A percentile compares a stretch with the other conserved stretches of the same genome.
Conservation (phyloP, 64 coral and sea anemone genomes). For the Montipora cactus region DNA sequence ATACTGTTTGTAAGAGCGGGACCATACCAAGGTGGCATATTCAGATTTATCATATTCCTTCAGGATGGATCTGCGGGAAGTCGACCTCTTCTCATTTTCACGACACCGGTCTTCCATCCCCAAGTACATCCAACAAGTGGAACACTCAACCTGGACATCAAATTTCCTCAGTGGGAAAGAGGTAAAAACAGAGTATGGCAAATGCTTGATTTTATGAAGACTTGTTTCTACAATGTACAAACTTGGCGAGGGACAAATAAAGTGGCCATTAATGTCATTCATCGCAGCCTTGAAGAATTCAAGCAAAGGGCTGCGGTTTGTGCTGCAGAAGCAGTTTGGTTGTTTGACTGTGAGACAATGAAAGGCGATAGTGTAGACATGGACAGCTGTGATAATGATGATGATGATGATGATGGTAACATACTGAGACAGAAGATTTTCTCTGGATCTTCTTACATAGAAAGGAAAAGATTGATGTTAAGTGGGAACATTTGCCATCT, state of each 20-base stretch:
- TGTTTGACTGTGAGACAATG: conserved; percentile 47
- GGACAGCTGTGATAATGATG: neutral
- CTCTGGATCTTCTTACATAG: conserved; percentile 10
- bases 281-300: conserved; percentile 57
- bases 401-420: conserved; percentile 73
- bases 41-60: conserved; percentile 91
- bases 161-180: conserved; percentile 77
- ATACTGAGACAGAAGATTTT: conserved; percentile 53
- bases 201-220: conserved; percentile 91
- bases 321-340: conserved; percentile 16
- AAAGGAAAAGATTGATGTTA: conserved; percentile 61
- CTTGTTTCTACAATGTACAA: conserved; percentile 88
- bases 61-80: conserved; percentile 90
- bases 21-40: conserved; percentile 94
- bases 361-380: neutral
- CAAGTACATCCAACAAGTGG: conserved; percentile 85
- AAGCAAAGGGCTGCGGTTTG: conserved; percentile 47
- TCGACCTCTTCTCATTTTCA: conserved; percentile 87
- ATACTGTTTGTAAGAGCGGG: conserved; percentile 95
- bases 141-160: conserved; percentile 68
- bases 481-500: neutral
- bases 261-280: conserved; percentile 68
- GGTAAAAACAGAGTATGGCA: conserved; percentile 83
- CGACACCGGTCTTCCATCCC: conserved; percentile 89
- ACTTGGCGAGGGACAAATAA: conserved; percentile 88